Evolutionary conservation across 2,113 vertebrate species (phyloP).

Genomic region (Pygoscelis adeliae): DNA sequence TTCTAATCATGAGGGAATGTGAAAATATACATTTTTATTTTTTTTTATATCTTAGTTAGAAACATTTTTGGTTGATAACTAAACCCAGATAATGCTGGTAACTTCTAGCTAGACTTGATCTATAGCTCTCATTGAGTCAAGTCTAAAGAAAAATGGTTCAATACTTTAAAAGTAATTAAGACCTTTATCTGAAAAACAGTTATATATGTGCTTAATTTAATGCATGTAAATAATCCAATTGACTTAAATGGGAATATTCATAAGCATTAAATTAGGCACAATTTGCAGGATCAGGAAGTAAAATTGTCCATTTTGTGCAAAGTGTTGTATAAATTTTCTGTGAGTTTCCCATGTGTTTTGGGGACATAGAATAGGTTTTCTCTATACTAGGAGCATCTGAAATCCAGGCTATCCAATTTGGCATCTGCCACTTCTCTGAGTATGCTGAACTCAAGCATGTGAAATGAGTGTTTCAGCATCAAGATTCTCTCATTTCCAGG

Average conservation of each 20-base stretch:
- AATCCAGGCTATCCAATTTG: neutral
- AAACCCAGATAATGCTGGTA: neutral
- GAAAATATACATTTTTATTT: neutral
- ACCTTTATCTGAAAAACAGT: slow-evolving; percentile 62
- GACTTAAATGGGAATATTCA: slow-evolving; percentile 57
- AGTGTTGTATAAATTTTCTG: neutral
- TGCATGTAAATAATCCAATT: slow-evolving; percentile 52
- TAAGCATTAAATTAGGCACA: slow-evolving; percentile 24
- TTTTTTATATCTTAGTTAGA: neutral
- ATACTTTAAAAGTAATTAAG: slow-evolving; percentile 63
- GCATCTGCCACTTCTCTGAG: neutral
- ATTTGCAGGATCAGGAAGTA: slow-evolving; percentile 15
- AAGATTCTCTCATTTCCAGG: neutral
- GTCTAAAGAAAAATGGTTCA: slow-evolving; percentile 64
- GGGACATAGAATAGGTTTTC: neutral
- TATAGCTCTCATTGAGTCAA: slow-evolving; percentile 63
- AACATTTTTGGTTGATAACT: neutral
- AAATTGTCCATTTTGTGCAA: neutral
- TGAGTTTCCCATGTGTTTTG: neutral
- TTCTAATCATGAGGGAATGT: neutral
- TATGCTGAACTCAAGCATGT: neutral
- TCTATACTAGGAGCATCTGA: neutral
- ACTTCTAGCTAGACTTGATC: slow-evolving; percentile 41
- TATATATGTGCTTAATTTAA: slow-evolving; percentile 63
- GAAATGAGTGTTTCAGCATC: neutral